Conservation (phyloP, 2,888 invertebrate genomes). For the Aromia moschata region DNA sequence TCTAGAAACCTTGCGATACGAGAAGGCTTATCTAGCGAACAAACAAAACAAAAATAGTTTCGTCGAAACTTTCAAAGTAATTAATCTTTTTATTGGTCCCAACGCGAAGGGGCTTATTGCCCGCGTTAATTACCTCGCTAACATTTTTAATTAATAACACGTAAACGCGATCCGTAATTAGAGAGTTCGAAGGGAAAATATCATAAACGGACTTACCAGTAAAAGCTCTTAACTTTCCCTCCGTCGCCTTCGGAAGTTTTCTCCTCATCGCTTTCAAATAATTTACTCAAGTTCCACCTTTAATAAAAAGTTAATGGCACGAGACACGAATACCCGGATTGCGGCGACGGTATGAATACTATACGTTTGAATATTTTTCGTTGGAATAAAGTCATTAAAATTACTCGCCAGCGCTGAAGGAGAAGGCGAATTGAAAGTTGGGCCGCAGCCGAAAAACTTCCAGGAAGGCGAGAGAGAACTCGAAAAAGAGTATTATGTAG, state of each 20-base stretch:
- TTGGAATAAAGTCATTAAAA: slow-evolving; percentile 38
- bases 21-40: no score
- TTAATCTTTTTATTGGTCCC: no score
- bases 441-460: slow-evolving; percentile 29
- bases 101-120: no score
- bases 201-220: no score
- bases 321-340: slow-evolving; percentile 31
- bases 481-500: slow-evolving; percentile 3
- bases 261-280: slow-evolving; percentile 19
- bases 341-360: slow-evolving; percentile 20
- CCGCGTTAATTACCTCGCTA: no score
- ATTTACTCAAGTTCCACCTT: slow-evolving; percentile 25
- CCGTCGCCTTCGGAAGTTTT: slow-evolving; percentile 6
- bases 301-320: slow-evolving; percentile 37
- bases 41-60: no score
- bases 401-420: slow-evolving; percentile 27
- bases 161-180: no score
- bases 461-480: slow-evolving; percentile 3
- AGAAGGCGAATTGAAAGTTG: slow-evolving; percentile 2
- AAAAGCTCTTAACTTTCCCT: neutral
- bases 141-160: no score
- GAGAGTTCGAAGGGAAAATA: no score
- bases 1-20: no score
- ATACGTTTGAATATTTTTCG: slow-evolving; percentile 38
- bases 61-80: no score